phyloP scores from a whole-genome alignment of 2,888 invertebrate species.

The Pyrrhosoma nymphula region DNA sequence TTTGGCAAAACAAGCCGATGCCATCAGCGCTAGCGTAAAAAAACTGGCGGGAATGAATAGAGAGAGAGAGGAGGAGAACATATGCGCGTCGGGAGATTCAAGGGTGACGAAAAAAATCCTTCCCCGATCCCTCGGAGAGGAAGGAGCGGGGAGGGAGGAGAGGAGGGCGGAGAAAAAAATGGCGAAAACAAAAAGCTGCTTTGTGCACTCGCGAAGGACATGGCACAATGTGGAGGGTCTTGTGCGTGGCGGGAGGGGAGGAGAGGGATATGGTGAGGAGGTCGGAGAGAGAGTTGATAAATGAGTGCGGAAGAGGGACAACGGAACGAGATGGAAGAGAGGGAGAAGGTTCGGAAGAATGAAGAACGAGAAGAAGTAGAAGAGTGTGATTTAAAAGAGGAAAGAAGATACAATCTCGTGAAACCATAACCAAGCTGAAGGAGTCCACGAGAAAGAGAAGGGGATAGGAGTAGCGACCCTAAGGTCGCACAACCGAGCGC shows the following conservation, averaged over 20 bases:
- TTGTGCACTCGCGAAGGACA: slow-evolving; percentile 28
- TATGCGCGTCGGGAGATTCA: slow-evolving; percentile 3
- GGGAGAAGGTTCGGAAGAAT: background rate
- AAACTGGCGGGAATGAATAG: background rate
- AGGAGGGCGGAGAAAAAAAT: background rate
- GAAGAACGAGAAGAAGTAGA: background rate
- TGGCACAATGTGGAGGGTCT: slow-evolving; percentile 18
- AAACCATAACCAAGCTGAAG: no score
- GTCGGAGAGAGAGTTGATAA: background rate
- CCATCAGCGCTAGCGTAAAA: slow-evolving; percentile 7
- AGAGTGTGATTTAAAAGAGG: background rate
- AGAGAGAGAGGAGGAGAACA: background rate
- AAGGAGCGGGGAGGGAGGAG: background rate
- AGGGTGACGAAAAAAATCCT: slow-evolving; percentile 33
- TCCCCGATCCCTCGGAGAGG: background rate
- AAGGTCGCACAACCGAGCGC: no score
- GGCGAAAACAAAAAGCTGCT: background rate
- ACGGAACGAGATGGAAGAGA: background rate
- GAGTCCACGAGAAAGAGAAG: no score
- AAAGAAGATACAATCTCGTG: background rate
- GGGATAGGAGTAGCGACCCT: no score
- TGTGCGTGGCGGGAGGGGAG: background rate
- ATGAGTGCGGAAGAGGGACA: slow-evolving; percentile 10
- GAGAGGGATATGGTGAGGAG: background rate
- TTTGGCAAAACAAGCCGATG: background rate